Evolutionary conservation across 2,113 vertebrate species (phyloP).

Genomic region (Cebus imitator): DNA sequence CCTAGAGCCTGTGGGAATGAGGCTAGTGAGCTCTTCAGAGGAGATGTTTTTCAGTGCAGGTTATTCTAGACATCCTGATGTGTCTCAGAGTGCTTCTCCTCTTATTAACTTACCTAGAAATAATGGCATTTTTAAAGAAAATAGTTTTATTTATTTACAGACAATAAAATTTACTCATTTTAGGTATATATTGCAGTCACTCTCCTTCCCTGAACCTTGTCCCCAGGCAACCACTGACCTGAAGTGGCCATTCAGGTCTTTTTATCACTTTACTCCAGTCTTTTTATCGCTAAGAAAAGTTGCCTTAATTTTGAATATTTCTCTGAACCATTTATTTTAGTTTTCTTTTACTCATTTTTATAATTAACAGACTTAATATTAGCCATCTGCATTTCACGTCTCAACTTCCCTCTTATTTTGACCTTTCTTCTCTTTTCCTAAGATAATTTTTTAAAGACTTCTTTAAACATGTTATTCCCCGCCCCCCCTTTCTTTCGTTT

Average conservation of each 20-base stretch:
- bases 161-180: not conserved
- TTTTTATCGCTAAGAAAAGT: not conserved
- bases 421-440: not conserved
- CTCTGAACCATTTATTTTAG: not conserved
- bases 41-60: not conserved
- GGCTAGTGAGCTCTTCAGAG: not conserved
- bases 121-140: not conserved
- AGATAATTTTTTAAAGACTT: too few relatives aligned
- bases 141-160: not conserved
- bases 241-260: not conserved
- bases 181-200: not conserved
- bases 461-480: too few relatives aligned
- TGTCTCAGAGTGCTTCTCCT: not conserved
- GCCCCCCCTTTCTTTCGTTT: too few relatives aligned
- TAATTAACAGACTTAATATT: not conserved
- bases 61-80: not conserved
- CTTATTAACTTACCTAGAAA: not conserved
- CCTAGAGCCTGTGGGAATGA: not conserved
- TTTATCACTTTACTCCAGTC: not conserved
- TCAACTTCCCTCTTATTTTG: not conserved
- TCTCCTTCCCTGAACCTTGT: not conserved
- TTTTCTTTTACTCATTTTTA: not conserved
- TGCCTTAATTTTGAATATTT: not conserved
- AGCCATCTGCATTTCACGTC: not conserved
- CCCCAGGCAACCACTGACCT: not conserved